phyloP scores from a whole-genome alignment of 2,113 vertebrate species.

The Jacana jacana region DNA sequence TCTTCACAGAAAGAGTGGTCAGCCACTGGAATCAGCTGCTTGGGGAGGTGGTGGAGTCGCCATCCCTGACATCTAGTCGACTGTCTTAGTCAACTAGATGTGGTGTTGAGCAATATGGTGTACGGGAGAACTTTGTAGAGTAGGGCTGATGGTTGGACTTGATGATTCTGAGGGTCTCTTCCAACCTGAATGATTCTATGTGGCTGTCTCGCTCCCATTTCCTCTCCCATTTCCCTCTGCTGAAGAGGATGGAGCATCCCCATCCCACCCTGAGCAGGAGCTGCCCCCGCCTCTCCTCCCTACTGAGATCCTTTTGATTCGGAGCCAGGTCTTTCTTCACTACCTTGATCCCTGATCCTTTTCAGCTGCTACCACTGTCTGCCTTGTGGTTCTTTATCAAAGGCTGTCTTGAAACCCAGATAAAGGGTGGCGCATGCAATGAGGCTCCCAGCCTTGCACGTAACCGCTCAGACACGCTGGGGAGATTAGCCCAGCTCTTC shows the following conservation, averaged over 20 bases:
- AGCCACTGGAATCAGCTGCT: no score
- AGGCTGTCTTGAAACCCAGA: not conserved
- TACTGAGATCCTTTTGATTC: not conserved
- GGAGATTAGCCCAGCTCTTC: not conserved
- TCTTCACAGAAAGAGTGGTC: no score
- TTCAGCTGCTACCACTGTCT: not conserved
- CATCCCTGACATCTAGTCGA: no score
- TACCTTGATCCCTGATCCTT: not conserved
- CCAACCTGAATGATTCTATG: no score
- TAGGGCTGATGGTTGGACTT: no score
- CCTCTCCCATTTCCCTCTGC: not conserved
- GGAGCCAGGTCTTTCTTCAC: not conserved
- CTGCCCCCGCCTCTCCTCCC: accelerated
- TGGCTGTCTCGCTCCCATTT: not conserved
- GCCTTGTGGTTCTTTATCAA: conserved; percentile 41
- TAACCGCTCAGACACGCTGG: not conserved
- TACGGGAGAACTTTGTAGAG: no score
- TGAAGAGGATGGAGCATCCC: not conserved
- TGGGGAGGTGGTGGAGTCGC: no score
- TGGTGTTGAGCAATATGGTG: no score
- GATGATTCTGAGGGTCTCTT: no score
- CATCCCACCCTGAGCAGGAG: not conserved
- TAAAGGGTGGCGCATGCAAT: not conserved
- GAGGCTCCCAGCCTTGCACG: not conserved
- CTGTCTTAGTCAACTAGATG: no score